Base-by-base conservation (phyloP, 2,113 vertebrate genomes). In the Diadophis punctatus region DNA sequence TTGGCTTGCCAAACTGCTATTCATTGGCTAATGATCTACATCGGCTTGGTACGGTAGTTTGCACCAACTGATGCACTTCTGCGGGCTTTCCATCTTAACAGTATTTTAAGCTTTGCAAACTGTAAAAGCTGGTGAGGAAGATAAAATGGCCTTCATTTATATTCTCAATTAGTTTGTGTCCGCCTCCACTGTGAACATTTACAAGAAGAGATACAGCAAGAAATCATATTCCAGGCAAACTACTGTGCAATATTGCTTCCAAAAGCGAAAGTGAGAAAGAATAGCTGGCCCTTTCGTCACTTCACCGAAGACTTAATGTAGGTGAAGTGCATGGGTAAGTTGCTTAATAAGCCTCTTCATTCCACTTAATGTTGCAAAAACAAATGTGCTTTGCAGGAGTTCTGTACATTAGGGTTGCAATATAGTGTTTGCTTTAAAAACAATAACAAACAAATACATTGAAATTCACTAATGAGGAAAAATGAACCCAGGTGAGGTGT, bases 321-420 rank as follows among this genome's bases (percentile, higher is more conserved):
- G 88, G 1, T 94, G 30, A 30, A 92, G 10, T 52, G 10, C 3
- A 84, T 20, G 22, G 23, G 4, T 88, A 49, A 22, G 1, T 85
- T 0, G 0, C 25, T 48, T 88, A 94, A 86, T 0, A 94, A 91
- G 2, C 1, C 3, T 27, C 11, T 93, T 89, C 39, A 16, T 93
- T 93, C 58, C 86, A 56, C 49, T 87, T 86, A 93, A 55, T 18
- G n/a, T 1, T 51, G 22, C 84, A 86, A 91, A 46, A 86, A 56
- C 85, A 89, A 95, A 90, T 94, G 30, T 2, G 27, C 0, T 2
- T 92, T 93, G 91, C 88, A 7, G 74, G 93, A 89, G 34, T 16
- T 53, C 8, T 46, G 14, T 55, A 52, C 6, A 43, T 1, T 90
- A 49, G 4, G 46, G 80, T 9, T 94, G 34, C 22, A 95, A 86